These are phyloP conservation scores for Psittacus erithacus DNA, from an alignment of 2,113 vertebrate species.

Conservation along the genomic window DNA sequence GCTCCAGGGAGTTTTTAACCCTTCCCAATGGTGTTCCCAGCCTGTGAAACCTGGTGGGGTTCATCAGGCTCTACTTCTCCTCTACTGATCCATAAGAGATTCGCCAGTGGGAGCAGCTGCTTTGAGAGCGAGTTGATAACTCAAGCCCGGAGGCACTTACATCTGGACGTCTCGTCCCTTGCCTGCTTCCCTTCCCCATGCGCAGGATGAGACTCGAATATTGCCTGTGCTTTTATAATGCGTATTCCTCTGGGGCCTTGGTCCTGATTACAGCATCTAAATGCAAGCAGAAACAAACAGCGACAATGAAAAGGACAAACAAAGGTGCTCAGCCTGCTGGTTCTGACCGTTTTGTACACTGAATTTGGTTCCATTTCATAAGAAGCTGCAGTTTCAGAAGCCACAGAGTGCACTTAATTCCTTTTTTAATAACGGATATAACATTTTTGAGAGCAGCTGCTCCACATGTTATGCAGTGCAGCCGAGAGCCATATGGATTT, in stretches of 20 bases:
- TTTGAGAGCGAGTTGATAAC: neutral
- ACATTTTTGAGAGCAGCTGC: neutral
- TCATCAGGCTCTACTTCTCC: neutral
- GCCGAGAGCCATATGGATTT: conserved; percentile 29
- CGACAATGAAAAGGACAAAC: neutral
- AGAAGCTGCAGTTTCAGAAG: neutral
- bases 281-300: neutral
- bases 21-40: neutral
- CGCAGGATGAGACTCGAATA: neutral
- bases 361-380: neutral
- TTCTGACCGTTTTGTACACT: neutral
- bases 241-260: neutral
- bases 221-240: neutral
- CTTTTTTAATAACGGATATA: neutral
- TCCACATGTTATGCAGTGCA: neutral
- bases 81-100: neutral
- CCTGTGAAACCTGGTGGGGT: neutral
- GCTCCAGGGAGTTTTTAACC: conserved; percentile 37
- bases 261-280: neutral
- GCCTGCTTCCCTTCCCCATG: neutral
- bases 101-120: conserved; percentile 38
- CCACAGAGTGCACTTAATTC: neutral
- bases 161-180: neutral
- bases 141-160: neutral
- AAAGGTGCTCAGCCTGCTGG: neutral